Evolutionary conservation across 2,797 vertebrate species (phyloP).

Genomic region (Eutrigla gurnardus): DNA sequence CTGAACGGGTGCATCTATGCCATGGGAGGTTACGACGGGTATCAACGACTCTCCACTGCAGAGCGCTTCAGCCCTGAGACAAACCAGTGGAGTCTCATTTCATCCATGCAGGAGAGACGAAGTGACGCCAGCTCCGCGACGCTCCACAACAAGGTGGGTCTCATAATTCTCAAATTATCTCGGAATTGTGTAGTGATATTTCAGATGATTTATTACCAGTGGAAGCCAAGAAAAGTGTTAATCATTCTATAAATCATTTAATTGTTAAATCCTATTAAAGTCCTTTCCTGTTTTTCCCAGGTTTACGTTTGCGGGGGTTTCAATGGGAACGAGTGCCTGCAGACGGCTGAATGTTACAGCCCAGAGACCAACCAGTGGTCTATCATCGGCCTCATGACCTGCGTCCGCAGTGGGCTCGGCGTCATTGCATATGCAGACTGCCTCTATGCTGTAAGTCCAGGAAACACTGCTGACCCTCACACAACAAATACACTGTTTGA

Average conservation of each 20-base stretch:
- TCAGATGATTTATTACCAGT: too few species aligned
- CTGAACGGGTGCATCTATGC: conserved; percentile 86
- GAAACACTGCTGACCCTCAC: too few species aligned
- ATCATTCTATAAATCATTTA: neutral
- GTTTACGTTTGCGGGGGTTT: conserved; percentile 85
- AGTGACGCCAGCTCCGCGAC: too few species aligned
- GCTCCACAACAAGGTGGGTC: too few species aligned
- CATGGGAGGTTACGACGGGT: conserved; percentile 88
- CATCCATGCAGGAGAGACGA: too few species aligned
- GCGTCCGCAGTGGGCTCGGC: conserved; percentile 81
- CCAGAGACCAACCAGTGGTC: conserved; percentile 89
- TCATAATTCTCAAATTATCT: too few species aligned
- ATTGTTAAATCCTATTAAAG: too few species aligned
- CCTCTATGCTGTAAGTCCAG: too few species aligned
- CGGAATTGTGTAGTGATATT: too few species aligned
- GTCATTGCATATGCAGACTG: conserved; percentile 51
- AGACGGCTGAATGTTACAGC: conserved; percentile 84
- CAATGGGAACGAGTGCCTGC: conserved; percentile 81
- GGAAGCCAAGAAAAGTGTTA: neutral
- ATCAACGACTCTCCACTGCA: conserved; percentile 78
- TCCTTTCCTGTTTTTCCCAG: conserved; percentile 31
- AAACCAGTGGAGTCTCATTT: conserved; percentile 88
- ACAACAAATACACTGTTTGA: neutral
- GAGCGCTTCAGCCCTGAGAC: conserved; percentile 86
- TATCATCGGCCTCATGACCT: conserved; percentile 80